phyloP scores from a whole-genome alignment of 2,113 vertebrate genomes.

The Phyllopteryx taeniolatus region DNA sequence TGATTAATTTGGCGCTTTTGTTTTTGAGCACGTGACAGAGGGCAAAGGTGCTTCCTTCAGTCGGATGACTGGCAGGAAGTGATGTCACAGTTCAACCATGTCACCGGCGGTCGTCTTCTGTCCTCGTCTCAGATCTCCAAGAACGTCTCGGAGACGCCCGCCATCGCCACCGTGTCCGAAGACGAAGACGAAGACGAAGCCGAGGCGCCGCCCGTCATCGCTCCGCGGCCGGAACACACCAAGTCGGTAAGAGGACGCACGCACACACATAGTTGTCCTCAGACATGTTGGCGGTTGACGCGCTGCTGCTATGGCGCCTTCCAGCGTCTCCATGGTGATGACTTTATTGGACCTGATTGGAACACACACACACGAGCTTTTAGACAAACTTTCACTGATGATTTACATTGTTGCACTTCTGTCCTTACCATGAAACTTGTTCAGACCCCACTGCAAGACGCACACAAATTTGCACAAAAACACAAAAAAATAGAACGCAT shows the following conservation, averaged over 20 bases:
- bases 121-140: slow-evolving; percentile 79
- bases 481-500: neutral
- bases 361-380: slow-evolving; percentile 7
- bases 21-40: no score
- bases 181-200: slow-evolving; percentile 86
- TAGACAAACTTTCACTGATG: neutral
- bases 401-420: slow-evolving; percentile 1
- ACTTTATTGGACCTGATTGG: slow-evolving; percentile 20
- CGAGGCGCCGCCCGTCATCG: slow-evolving; percentile 85
- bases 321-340: slow-evolving; percentile 33
- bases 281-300: slow-evolving; percentile 43
- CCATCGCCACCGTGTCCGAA: slow-evolving; percentile 88
- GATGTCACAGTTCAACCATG: slow-evolving; percentile 39
- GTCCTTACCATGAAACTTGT: neutral
- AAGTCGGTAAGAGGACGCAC: slow-evolving; percentile 83
- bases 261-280: slow-evolving; percentile 24
- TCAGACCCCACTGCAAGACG: neutral
- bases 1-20: no score
- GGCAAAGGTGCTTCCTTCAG: no score
- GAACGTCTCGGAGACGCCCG: slow-evolving; percentile 85
- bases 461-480: neutral
- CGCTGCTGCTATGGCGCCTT: slow-evolving; percentile 37
- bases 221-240: slow-evolving; percentile 92
- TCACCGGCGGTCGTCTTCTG: slow-evolving; percentile 19
- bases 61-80: slow-evolving; percentile 3